Evolutionary conservation across 1,140 invertebrate species (phyloP).

Genomic region (Drosophila biarmipes): DNA sequence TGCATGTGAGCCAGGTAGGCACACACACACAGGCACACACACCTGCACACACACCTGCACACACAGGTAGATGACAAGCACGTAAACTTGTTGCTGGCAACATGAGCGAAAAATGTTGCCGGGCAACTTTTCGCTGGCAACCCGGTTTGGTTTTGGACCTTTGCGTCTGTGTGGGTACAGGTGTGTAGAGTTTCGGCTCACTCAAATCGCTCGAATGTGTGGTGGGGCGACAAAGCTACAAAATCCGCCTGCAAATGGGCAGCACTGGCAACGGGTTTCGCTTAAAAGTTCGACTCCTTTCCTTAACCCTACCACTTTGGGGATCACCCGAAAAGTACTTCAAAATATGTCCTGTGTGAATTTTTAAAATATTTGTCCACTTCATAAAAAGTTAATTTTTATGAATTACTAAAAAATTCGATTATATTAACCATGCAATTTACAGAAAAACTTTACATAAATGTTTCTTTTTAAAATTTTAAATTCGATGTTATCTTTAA

Average conservation of each 20-base stretch:
- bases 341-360: no score
- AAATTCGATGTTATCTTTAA: no score
- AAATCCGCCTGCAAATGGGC: constrained; percentile 40
- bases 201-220: constrained; percentile 29
- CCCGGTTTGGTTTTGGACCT: constrained; percentile 49
- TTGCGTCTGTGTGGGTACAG: constrained; percentile 22
- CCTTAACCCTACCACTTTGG: constrained; percentile 10
- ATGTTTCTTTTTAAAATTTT: no score
- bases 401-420: no score
- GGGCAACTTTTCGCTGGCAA: constrained; percentile 72
- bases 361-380: no score
- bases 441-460: no score
- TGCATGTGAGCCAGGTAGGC: constrained; percentile 49
- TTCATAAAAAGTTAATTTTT: no score
- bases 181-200: constrained; percentile 33
- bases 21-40: constrained; percentile 10
- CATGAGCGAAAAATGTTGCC: constrained; percentile 80
- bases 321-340: no score
- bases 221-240: constrained; percentile 53
- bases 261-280: constrained; percentile 66
- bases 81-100: constrained; percentile 80
- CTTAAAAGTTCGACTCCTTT: constrained; percentile 28
- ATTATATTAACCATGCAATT: no score
- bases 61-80: constrained; percentile 62
- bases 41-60: constrained; percentile 28